Evolutionary conservation across 2,797 vertebrate species (phyloP), one percentile per base, ranked within the genome.

Genomic region (Cercopithecus diana): DNA sequence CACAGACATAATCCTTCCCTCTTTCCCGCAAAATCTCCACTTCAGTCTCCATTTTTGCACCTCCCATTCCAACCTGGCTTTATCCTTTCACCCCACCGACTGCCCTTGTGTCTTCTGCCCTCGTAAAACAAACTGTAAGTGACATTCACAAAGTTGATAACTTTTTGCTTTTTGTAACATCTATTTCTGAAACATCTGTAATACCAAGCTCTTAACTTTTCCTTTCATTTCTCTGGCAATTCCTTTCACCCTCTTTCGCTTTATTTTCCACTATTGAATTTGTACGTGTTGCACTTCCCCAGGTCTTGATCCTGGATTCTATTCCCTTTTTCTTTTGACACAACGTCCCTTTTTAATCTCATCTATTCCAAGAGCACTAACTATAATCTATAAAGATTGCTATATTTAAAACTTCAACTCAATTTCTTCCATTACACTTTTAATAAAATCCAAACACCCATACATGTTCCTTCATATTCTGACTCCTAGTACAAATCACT

Each of bases 291-390:
- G 82, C 41, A 52, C 58, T 79, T 73, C 14, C 48, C 2, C n/a
- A 83, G n/a, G 36, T 33, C 45, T 81, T 92, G 20, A 43, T 70
- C 80, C 26, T 91, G 28, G 13, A 87, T 89, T 88, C 36, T 79
- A 20, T 50, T 36, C 48, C 67, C 45, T 58, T 64, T 88, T 80
- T 57, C 89, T 89, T 93, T 95, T 89, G 58, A 96, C 33, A 64
- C 33, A n/a, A 1, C 41, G 2, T 94, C 7, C 67, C 24, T 77
- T 58, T 26, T 58, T 89, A 61, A 55, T 80, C 9, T 64, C 58
- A 50, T 52, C 28, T 89, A 76, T 81, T 28, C 33, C 8, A 26
- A 84, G 52, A 22, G 12, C 30, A 57, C 52, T 73, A 64, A 58
- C 19, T 20, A 17, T 36, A 33, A 92, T 67, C 36, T 26, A 19